These are phyloP conservation scores for Heteropelma amictum DNA, from an alignment of 2,888 invertebrate species.

Conservation along the genomic window DNA sequence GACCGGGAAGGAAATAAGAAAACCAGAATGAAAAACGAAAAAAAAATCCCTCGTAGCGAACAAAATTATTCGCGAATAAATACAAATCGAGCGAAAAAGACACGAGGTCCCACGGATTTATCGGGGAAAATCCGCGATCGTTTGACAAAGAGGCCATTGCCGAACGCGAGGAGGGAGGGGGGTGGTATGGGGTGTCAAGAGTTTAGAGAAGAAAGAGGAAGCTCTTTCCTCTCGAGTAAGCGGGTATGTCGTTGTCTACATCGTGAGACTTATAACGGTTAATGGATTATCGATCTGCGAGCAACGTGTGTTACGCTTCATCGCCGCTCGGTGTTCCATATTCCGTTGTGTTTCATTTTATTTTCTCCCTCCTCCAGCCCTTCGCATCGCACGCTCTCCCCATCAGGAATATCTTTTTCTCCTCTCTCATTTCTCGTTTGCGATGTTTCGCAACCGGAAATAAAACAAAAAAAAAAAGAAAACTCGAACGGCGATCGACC, in stretches of 20 bases:
- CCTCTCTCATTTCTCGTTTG: not conserved
- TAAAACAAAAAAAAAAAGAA: not conserved
- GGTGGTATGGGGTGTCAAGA: too few relatives aligned
- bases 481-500: conserved; percentile 4
- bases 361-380: not conserved
- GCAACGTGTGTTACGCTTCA: conserved; percentile 34
- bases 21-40: too few relatives aligned
- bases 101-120: too few relatives aligned
- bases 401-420: not conserved
- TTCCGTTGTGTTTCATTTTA: not conserved
- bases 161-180: not conserved
- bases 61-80: too few relatives aligned
- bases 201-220: not conserved
- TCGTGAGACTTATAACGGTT: conserved; percentile 44
- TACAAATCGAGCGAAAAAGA: too few relatives aligned
- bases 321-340: conserved; percentile 25
- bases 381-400: not conserved
- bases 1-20: too few relatives aligned
- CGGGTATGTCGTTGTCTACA: conserved; percentile 31
- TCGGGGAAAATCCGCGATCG: not conserved
- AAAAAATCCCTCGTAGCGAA: too few relatives aligned
- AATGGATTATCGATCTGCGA: conserved; percentile 54
- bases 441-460: not conserved
- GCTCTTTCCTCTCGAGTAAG: conserved; percentile 4
- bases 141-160: conserved; percentile 11